A percentile compares a stretch with the other conserved stretches of the same genome.
phyloP scores from a whole-genome alignment of 2,113 vertebrate genomes.

The Takifugu bimaculatus region DNA sequence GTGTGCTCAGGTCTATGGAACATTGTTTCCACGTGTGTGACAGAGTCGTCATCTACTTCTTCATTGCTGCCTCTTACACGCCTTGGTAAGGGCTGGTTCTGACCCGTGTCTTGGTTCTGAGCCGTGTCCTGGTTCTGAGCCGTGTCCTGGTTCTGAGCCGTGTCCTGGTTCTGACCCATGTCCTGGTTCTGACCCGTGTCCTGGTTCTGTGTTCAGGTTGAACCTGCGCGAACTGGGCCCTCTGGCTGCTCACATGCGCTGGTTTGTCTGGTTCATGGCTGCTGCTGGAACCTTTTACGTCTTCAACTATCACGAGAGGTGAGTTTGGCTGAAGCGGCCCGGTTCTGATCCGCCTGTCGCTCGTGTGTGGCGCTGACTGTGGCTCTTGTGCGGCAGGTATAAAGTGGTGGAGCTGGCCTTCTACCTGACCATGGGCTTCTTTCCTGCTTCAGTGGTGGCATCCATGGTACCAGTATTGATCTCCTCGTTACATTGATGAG shows the following conservation, averaged over 20 bases:
- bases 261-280: constrained; percentile 99
- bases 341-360: neutral
- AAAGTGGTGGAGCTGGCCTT: constrained; percentile 95
- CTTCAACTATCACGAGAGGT: constrained; percentile 97
- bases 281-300: constrained; percentile 93
- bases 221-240: constrained; percentile 96
- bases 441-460: constrained; percentile 91
- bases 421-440: constrained; percentile 96
- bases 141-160: neutral
- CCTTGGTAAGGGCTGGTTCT: constrained; percentile 91
- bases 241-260: constrained; percentile 92
- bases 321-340: constrained; percentile 46
- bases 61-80: constrained; percentile 96
- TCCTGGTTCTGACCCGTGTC: neutral
- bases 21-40: constrained; percentile 99
- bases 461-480: constrained; percentile 83
- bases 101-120: no score
- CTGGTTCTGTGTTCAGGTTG: constrained; percentile 75
- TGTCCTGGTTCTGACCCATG: no score
- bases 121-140: neutral
- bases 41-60: constrained; percentile 96
- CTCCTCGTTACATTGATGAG: no score
- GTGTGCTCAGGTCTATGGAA: constrained; percentile 82
- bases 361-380: neutral
- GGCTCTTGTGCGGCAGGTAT: constrained; percentile 77